These are phyloP conservation scores for Sycophila sp. DNA, from an alignment of 1,140 invertebrate genomes.

Conservation along the genomic window DNA sequence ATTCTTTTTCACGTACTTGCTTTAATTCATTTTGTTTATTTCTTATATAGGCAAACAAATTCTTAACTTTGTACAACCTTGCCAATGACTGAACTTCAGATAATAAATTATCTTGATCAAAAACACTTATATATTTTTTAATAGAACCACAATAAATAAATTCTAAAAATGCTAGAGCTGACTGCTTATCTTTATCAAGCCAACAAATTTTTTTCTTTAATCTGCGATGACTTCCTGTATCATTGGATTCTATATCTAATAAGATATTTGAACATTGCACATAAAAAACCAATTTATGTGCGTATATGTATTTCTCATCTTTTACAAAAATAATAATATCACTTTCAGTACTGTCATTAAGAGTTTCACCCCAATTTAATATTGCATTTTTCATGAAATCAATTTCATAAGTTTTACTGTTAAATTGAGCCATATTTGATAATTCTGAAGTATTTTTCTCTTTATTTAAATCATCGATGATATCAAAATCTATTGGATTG, in stretches of 20 bases:
- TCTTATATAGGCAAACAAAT: slow-evolving; percentile 51
- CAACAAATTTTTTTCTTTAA: slow-evolving; percentile 56
- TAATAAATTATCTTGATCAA: slow-evolving; percentile 41
- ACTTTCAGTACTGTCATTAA: slow-evolving; percentile 60
- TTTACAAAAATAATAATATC: slow-evolving; percentile 60
- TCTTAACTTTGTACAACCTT: slow-evolving; percentile 48
- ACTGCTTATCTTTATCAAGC: slow-evolving; percentile 46
- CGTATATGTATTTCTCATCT: slow-evolving; percentile 55
- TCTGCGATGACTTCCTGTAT: slow-evolving; percentile 38
- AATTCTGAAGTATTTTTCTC: not conserved
- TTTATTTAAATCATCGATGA: slow-evolving; percentile 2
- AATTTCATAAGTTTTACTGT: not conserved
- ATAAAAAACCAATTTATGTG: slow-evolving; percentile 62
- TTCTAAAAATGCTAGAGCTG: slow-evolving; percentile 60
- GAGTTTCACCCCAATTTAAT: slow-evolving; percentile 52
- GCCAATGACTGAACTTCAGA: slow-evolving; percentile 48
- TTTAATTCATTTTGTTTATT: slow-evolving; percentile 30
- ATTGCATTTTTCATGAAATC: slow-evolving; percentile 44
- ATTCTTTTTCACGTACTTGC: not conserved
- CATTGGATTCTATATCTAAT: slow-evolving; percentile 50
- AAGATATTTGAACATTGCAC: slow-evolving; percentile 60
- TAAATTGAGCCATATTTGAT: not conserved
- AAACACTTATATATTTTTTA: slow-evolving; percentile 41
- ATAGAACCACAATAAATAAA: slow-evolving; percentile 62
- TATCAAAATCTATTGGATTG: slow-evolving; percentile 19